A percentile compares a stretch with the other conserved stretches of the same genome.
phyloP scores from a whole-genome alignment of 2,113 vertebrate species.

The Pholis gunnellus region DNA sequence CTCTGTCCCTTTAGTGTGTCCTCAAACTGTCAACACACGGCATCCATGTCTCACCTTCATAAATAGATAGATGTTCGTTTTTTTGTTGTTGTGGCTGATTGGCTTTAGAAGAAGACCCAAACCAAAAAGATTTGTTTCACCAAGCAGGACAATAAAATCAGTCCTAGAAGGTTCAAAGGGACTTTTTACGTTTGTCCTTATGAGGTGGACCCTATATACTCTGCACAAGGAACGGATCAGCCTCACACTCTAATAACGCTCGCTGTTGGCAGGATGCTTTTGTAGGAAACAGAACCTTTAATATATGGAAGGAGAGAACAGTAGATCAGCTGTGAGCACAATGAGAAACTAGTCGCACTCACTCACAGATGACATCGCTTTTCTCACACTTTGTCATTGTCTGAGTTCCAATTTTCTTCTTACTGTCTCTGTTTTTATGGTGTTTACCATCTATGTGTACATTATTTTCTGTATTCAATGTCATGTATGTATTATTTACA shows the following conservation, averaged over 20 bases:
- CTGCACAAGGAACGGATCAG: neutral
- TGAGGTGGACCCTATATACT: constrained; percentile 12
- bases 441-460: constrained; percentile 52
- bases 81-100: constrained; percentile 25
- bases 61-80: constrained; percentile 1
- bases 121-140: constrained; percentile 17
- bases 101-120: constrained; percentile 11
- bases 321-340: constrained; percentile 33
- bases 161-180: constrained; percentile 4
- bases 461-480: constrained; percentile 50
- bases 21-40: constrained; percentile 10
- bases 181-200: constrained; percentile 31
- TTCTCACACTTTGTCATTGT: constrained; percentile 13
- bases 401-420: constrained; percentile 1
- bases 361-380: constrained; percentile 1
- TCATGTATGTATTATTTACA: constrained; percentile 45
- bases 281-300: constrained; percentile 1
- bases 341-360: constrained; percentile 5
- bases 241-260: neutral
- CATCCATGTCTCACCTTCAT: constrained; percentile 25
- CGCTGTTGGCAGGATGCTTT: neutral
- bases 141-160: neutral
- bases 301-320: neutral
- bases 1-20: constrained; percentile 31
- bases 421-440: constrained; percentile 20